Evolutionary conservation across 1,140 invertebrate species (phyloP).

Genomic region (Galleria mellonella): DNA sequence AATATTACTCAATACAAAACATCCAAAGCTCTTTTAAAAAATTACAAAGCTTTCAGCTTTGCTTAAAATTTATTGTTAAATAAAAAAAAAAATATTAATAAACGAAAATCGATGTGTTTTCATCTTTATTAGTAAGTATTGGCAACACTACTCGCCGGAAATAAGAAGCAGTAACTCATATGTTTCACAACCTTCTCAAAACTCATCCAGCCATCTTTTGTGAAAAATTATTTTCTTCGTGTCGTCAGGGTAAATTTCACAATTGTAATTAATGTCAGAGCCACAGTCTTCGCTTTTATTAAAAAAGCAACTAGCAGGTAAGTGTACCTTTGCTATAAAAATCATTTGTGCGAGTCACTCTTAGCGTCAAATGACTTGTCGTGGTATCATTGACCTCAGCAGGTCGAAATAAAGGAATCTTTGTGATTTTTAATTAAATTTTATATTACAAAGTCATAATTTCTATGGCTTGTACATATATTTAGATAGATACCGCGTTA

Average conservation of each 20-base stretch:
- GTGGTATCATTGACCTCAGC: slow-evolving; percentile 67
- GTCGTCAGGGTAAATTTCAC: slow-evolving; percentile 77
- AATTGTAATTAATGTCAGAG: slow-evolving; percentile 92
- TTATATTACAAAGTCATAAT: background rate
- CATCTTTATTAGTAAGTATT: slow-evolving; percentile 5
- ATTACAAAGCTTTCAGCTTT: too few relatives aligned
- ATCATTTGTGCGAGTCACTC: slow-evolving; percentile 36
- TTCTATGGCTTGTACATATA: background rate
- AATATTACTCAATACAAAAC: too few relatives aligned
- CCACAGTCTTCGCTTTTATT: slow-evolving; percentile 95
- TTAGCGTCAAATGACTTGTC: slow-evolving; percentile 45
- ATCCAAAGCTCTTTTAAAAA: too few relatives aligned
- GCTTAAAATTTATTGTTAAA: too few relatives aligned
- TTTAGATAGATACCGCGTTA: background rate
- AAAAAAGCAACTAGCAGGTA: slow-evolving; percentile 96
- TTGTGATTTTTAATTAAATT: slow-evolving; percentile 16
- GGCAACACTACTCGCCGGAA: slow-evolving; percentile 59
- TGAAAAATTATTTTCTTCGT: slow-evolving; percentile 77
- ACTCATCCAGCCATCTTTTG: slow-evolving; percentile 78
- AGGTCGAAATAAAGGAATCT: slow-evolving; percentile 52
- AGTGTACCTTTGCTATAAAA: slow-evolving; percentile 35
- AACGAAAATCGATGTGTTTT: too few relatives aligned
- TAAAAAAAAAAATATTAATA: too few relatives aligned
- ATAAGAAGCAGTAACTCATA: slow-evolving; percentile 62
- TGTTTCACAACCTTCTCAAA: slow-evolving; percentile 73